Conservation (phyloP, 2,888 invertebrate species). For the Anaspis maculata region DNA sequence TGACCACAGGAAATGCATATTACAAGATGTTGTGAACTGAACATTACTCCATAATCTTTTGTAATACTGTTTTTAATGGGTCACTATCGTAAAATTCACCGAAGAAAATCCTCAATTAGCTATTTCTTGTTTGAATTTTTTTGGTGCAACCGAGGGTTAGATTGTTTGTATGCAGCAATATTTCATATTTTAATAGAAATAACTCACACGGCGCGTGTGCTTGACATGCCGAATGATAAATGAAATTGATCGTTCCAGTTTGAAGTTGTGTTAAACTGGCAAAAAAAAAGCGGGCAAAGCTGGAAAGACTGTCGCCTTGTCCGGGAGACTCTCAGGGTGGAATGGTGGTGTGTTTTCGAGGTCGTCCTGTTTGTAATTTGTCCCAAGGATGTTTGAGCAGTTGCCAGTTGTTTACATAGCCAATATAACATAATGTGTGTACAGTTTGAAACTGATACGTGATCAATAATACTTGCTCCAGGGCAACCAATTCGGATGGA, state of each 20-base stretch:
- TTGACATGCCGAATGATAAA: not conserved
- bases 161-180: too few relatives aligned
- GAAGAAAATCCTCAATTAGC: too few relatives aligned
- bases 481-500: slow-evolving; percentile 4
- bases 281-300: not conserved
- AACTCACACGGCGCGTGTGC: not conserved
- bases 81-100: too few relatives aligned
- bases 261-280: not conserved
- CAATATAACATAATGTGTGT: slow-evolving; percentile 12
- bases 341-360: too few relatives aligned
- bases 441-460: slow-evolving; percentile 14
- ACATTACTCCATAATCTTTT: too few relatives aligned
- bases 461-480: slow-evolving; percentile 13
- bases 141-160: too few relatives aligned
- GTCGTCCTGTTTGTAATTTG: too few relatives aligned
- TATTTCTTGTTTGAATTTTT: too few relatives aligned
- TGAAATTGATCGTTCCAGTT: not conserved
- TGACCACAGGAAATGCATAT: too few relatives aligned
- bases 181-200: not conserved
- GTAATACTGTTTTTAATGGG: too few relatives aligned
- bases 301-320: not conserved
- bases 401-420: slow-evolving; percentile 9
- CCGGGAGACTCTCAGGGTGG: too few relatives aligned
- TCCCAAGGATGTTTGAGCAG: slow-evolving; percentile 10
- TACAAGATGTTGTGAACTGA: too few relatives aligned